A percentile compares a stretch with the other conserved stretches of the same genome.
Conservation (phyloP, 2,888 invertebrate genomes). For the Aromia moschata region DNA sequence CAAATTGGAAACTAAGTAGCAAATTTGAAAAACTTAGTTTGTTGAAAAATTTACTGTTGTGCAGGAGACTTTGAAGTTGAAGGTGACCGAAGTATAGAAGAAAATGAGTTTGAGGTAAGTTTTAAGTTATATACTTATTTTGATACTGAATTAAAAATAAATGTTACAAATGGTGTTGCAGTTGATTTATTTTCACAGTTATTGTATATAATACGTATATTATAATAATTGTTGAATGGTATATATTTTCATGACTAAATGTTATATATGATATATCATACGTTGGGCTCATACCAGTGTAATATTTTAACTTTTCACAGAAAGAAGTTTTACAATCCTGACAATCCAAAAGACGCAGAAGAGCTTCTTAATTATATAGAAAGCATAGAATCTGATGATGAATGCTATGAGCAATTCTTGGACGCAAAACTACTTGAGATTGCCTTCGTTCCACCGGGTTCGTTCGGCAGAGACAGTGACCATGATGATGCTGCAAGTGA, state of each 20-base stretch:
- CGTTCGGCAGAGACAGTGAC: conserved; percentile 9
- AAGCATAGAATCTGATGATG: conserved; percentile 19
- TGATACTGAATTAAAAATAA: too few species aligned
- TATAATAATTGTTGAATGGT: neutral
- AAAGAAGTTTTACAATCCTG: conserved; percentile 13
- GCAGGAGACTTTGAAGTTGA: too few species aligned
- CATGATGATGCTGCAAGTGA: neutral
- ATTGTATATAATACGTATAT: neutral
- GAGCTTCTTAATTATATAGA: conserved; percentile 23
- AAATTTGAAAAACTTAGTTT: too few species aligned
- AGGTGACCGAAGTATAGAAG: too few species aligned
- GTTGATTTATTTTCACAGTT: too few species aligned
- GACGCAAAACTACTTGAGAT: conserved; percentile 7
- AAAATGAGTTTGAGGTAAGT: too few species aligned
- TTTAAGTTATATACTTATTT: too few species aligned
- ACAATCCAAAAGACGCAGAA: conserved; percentile 16
- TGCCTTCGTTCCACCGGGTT: conserved; percentile 15
- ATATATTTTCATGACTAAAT: neutral
- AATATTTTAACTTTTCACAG: neutral
- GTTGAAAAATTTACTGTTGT: too few species aligned
- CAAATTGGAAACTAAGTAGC: too few species aligned
- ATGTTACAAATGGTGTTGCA: too few species aligned
- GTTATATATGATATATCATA: conserved; percentile 2
- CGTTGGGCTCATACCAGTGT: neutral
- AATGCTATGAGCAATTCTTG: conserved; percentile 15